Evolutionary conservation across 2,797 vertebrate genomes (phyloP).

Genomic region (Hippopotamyrus pictus): DNA sequence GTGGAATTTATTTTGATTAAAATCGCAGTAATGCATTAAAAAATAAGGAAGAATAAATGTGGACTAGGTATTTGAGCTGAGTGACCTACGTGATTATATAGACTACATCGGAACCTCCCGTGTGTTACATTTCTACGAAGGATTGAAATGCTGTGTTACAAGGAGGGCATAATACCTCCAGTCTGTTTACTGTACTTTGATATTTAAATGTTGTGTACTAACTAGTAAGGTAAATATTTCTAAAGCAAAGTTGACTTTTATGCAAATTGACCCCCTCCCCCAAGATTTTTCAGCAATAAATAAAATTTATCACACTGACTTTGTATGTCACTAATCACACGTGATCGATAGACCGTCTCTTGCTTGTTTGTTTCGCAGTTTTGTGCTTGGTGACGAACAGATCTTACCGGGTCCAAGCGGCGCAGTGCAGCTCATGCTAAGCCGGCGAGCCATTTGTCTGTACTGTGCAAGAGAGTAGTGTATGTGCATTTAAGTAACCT

Average conservation of each 20-base stretch:
- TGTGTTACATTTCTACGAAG: conserved; percentile 34
- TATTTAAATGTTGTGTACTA: conserved; percentile 43
- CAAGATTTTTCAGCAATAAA: conserved; percentile 48
- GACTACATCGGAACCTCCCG: conserved; percentile 32
- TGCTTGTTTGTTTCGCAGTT: neutral
- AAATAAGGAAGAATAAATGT: neutral
- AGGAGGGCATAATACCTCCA: conserved; percentile 30
- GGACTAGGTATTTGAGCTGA: conserved; percentile 5
- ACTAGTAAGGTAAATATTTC: conserved; percentile 37
- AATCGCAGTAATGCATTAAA: neutral
- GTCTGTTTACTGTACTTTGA: conserved; percentile 45
- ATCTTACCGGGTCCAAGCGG: neutral
- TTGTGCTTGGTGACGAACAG: neutral
- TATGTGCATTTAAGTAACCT: neutral
- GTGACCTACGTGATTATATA: neutral
- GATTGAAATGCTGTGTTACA: conserved; percentile 44
- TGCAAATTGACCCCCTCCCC: conserved; percentile 38
- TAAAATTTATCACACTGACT: conserved; percentile 18
- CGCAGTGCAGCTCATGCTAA: neutral
- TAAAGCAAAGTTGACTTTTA: conserved; percentile 46
- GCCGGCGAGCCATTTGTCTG: neutral
- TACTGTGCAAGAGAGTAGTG: neutral
- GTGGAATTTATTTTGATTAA: conserved; percentile 23
- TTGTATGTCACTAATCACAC: neutral
- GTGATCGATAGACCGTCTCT: neutral